Evolutionary conservation across 2,113 vertebrate genomes (phyloP), one percentile per base, ranked within the genome.

Genomic region (Microcebus lehilahytsara): DNA sequence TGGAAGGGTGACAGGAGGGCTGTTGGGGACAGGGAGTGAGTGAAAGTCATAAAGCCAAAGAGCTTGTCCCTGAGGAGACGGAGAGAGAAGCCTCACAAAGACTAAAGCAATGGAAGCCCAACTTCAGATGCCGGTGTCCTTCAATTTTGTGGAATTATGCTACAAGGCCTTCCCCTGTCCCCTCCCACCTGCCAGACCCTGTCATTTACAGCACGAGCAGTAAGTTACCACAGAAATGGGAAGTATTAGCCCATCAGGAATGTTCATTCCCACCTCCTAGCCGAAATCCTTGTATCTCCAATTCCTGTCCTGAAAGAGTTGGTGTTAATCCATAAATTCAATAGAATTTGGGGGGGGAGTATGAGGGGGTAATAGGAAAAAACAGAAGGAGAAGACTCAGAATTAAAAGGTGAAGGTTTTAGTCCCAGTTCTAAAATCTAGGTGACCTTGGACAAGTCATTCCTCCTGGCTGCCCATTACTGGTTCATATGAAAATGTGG

Each of bases 371-470:
- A 58, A 56, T 27, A 62, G 23, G 13, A 37, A 4, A 1, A 9
- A 16, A 40, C 3, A 78, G 17, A 74, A 84, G 16, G 10, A 75
- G 42, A 89, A 64, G 87, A 86, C 7, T 81, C 49, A 58, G 53
- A 94, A 95, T 81, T 37, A 51, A 53, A 94, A 95, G 14, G 13
- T 14, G 12, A 37, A 32, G 27, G n/a, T 71, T 85, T 88, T 77
- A 53, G 34, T 17, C 9, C 64, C 27, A n/a, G 5, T 64, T 85
- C 81, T 95, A 83, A 95, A 95, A 42, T 86, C 62, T 46, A 16
- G 9, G 62, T 78, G 79, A 53, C 40, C 23, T 66, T 71, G 14
- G 40, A 53, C 2, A 34, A 30, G 19, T 91, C 42, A 13, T 20
- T 84, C 8, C 8, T 49, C 66, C 53, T 89, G 49, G 81, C 86